Evolutionary conservation across 1,140 invertebrate species (phyloP).

Genomic region (Eurosta solidaginis): DNA sequence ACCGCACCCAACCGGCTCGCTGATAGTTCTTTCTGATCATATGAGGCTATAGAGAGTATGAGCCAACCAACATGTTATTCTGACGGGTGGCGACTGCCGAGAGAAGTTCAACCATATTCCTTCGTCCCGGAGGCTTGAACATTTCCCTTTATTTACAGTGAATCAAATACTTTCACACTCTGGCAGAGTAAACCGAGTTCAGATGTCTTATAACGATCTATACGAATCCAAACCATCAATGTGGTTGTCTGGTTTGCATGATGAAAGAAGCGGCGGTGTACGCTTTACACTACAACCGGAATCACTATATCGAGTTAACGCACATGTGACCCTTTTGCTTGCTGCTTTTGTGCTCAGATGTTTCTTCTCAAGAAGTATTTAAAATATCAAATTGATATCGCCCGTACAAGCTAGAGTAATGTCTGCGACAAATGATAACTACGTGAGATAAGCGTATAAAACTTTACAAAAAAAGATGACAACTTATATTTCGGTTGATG

Average conservation of each 20-base stretch:
- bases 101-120: neutral
- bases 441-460: constrained; percentile 1
- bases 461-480: constrained; percentile 16
- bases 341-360: neutral
- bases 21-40: constrained; percentile 14
- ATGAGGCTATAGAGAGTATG: constrained; percentile 2
- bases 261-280: neutral
- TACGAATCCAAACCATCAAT: neutral
- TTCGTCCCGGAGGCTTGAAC: neutral
- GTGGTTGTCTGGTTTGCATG: neutral
- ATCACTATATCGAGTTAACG: neutral
- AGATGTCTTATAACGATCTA: constrained; percentile 4
- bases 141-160: constrained; percentile 27
- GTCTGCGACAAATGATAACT: neutral
- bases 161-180: neutral
- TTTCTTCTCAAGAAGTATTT: constrained; percentile 16
- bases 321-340: neutral
- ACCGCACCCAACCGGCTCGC: neutral
- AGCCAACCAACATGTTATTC: neutral
- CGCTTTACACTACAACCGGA: neutral
- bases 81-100: neutral
- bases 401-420: neutral
- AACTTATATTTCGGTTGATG: neutral
- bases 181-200: neutral
- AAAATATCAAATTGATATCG: neutral